Conservation (phyloP, 2,888 invertebrate genomes). For the Volucella inanis region DNA sequence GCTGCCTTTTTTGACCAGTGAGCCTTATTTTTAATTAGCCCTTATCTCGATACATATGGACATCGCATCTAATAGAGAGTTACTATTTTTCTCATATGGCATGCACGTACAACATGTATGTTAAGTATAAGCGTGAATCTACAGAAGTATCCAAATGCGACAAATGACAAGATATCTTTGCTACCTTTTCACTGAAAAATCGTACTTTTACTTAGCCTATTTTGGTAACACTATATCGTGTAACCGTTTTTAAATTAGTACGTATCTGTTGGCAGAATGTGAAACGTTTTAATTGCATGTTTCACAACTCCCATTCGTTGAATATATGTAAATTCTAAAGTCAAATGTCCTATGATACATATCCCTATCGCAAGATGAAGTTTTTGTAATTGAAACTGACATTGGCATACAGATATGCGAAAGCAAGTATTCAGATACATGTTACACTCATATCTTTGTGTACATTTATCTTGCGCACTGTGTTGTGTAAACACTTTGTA, state of each 20-base stretch:
- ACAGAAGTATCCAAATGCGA: no score
- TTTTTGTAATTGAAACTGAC: constrained; percentile 56
- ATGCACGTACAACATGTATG: no score
- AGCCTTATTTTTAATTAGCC: no score
- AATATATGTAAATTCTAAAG: constrained; percentile 49
- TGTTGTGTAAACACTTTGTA: constrained; percentile 56
- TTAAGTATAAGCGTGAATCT: no score
- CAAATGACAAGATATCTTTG: no score
- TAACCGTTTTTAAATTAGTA: constrained; percentile 12
- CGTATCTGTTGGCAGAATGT: constrained; percentile 4
- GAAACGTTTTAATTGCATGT: constrained; percentile 41
- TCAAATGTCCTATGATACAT: constrained; percentile 52
- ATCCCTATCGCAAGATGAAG: constrained; percentile 9
- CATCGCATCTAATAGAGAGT: no score
- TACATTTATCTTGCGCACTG: neutral
- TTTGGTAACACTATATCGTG: neutral
- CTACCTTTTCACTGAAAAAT: no score
- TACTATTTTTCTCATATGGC: no score
- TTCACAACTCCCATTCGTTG: constrained; percentile 36
- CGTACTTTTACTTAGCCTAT: no score
- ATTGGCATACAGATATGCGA: no score
- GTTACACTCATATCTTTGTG: neutral
- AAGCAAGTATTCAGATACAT: neutral
- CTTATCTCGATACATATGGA: no score
- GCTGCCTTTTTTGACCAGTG: no score